Percentiles rank a stretch among this genome's conserved stretches.
phyloP scores from a whole-genome alignment of 2,797 vertebrate species.

The Poecilia wingei region DNA sequence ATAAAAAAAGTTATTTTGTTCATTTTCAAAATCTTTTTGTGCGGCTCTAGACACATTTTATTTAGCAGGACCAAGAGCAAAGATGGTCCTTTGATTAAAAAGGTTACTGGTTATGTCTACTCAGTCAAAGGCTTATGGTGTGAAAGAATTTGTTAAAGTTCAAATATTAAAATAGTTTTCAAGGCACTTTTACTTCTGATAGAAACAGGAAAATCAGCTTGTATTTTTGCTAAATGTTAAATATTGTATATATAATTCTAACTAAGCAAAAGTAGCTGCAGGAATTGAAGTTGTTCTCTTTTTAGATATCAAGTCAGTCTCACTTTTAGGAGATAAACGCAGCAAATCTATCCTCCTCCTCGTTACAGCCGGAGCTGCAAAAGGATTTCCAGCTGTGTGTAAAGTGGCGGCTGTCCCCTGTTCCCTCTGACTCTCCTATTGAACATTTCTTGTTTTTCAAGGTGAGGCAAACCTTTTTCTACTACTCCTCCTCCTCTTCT shows the following conservation, averaged over 20 bases:
- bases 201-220: neutral
- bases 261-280: neutral
- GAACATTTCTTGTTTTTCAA: constrained; percentile 46
- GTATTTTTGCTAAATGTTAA: neutral
- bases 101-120: neutral
- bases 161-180: neutral
- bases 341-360: neutral
- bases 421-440: constrained; percentile 27
- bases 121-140: neutral
- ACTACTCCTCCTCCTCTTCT: constrained; percentile 40
- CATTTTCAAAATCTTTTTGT: no score
- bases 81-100: no score
- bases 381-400: constrained; percentile 66
- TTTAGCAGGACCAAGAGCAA: no score
- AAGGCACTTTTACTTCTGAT: neutral
- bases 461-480: constrained; percentile 41
- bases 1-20: no score
- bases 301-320: neutral
- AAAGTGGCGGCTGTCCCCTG: constrained; percentile 28
- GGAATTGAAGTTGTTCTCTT: neutral
- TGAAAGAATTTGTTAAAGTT: neutral
- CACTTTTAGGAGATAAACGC: neutral
- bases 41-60: no score
- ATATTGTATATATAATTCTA: neutral
- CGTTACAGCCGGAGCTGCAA: constrained; percentile 44